phyloP scores from a whole-genome alignment of 1,140 invertebrate species.

The Capitella teleta region DNA sequence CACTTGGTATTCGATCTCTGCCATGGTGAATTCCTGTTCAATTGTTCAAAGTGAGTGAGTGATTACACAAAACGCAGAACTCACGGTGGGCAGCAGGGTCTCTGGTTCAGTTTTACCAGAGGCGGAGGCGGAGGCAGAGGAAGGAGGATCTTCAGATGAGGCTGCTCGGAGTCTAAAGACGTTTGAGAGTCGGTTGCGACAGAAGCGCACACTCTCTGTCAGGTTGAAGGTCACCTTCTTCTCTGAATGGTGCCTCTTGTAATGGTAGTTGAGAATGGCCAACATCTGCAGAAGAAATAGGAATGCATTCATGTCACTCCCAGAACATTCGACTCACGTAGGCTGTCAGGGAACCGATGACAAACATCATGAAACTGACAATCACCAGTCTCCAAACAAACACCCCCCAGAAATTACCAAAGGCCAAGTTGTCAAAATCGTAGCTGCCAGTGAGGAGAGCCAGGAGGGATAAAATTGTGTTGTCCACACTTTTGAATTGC shows the following conservation, averaged over 20 bases:
- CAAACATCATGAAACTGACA: conserved; percentile 21
- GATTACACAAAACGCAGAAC: too few relatives aligned
- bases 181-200: conserved; percentile 23
- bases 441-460: conserved; percentile 20
- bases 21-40: conserved; percentile 42
- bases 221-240: conserved; percentile 21
- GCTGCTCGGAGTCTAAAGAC: conserved; percentile 3
- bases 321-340: conserved; percentile 36
- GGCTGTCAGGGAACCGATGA: conserved; percentile 20
- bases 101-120: too few relatives aligned
- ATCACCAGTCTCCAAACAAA: conserved; percentile 17
- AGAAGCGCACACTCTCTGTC: conserved; percentile 22
- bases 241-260: conserved; percentile 17
- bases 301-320: not conserved
- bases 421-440: conserved; percentile 9
- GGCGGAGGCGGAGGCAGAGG: too few relatives aligned
- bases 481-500: conserved; percentile 18
- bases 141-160: too few relatives aligned
- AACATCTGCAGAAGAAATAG: conserved; percentile 20
- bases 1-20: conserved; percentile 40
- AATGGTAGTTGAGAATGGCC: conserved; percentile 21
- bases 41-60: too few relatives aligned
- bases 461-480: conserved; percentile 3
- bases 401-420: conserved; percentile 9
- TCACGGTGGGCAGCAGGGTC: too few relatives aligned